Evolutionary conservation across 2,888 invertebrate genomes (phyloP).

Genomic region (Polydrusus cervinus): DNA sequence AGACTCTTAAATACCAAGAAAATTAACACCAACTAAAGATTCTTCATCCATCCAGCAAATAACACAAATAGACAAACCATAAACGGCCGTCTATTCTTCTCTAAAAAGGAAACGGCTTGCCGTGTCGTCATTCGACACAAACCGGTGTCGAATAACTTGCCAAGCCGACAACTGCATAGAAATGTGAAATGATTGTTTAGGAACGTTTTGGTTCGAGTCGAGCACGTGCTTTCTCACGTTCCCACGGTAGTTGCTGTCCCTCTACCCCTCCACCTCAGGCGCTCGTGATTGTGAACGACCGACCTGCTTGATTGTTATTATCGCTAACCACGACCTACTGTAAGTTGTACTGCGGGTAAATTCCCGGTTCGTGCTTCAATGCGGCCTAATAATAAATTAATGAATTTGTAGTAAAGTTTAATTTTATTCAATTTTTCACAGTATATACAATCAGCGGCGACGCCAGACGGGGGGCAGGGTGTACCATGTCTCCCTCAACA

Average conservation of each 20-base stretch:
- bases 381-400: not conserved
- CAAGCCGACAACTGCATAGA: constrained; percentile 40
- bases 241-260: constrained; percentile 67
- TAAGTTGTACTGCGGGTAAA: constrained; percentile 18
- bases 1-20: no score
- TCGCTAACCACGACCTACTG: constrained; percentile 33
- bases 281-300: constrained; percentile 56
- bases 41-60: not conserved
- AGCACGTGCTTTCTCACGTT: constrained; percentile 72
- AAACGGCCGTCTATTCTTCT: constrained; percentile 7
- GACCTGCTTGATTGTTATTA: constrained; percentile 28
- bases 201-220: constrained; percentile 49
- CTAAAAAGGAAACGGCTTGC: constrained; percentile 26
- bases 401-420: no score
- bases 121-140: constrained; percentile 15
- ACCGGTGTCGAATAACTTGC: constrained; percentile 24
- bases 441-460: no score
- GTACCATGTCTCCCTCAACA: no score
- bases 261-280: constrained; percentile 52
- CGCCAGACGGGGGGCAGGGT: no score
- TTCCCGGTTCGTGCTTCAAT: constrained; percentile 16
- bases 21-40: no score
- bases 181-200: constrained; percentile 44
- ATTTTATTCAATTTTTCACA: no score
- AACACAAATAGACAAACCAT: not conserved